Base-by-base conservation (phyloP, 2,113 vertebrate genomes). In the Silurus asotus region DNA sequence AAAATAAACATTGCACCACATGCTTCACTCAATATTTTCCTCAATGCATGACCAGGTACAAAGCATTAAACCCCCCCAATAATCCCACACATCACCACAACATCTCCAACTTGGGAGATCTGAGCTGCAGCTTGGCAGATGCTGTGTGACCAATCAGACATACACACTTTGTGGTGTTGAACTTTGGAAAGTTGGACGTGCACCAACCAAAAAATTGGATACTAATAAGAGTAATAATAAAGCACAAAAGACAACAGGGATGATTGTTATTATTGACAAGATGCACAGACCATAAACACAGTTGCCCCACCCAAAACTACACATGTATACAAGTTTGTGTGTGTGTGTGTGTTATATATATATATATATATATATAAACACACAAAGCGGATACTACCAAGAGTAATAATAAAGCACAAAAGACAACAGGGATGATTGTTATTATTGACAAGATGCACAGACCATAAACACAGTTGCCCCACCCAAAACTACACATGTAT, bases 301-400 rank as follows among this genome's bases (percentile, higher is more conserved):
- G n/a, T 37, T 61, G 78, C 77, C 84, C 77, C 85, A 70, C 77
- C 82, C 78, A 25, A 84, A n/a, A 69, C 53, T 45, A 80, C 8
- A 25, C 5, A 67, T 37, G 28, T 80, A 53, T 17, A 1, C 6
- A 82, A 45, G 58, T 2, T 25, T 4, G 56, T 19, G 19, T 37
- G 53, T 49, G 5, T 20, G 53, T 48, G n/a, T 4, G 13, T 2
- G 9, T 1, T 7, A 82, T 51, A 65, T 2, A 48, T 4, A 77
- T 19, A 72, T 37, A 76, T 49, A 11, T 20, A 76, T 48, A 53
- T 3, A 53, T 2, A 20, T 1, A 20, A n/a, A n/a, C 28, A 72
- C 1, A 55, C 37, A 20, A n/a, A 4, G 5, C 2, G 4, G 9
- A 9, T 11, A 69, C n/a, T 37, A 37, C 37, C 2, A 23, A 59